These are phyloP conservation scores for Sebastes schlegelii DNA, from an alignment of 2,113 vertebrate species.

Conservation along the genomic window DNA sequence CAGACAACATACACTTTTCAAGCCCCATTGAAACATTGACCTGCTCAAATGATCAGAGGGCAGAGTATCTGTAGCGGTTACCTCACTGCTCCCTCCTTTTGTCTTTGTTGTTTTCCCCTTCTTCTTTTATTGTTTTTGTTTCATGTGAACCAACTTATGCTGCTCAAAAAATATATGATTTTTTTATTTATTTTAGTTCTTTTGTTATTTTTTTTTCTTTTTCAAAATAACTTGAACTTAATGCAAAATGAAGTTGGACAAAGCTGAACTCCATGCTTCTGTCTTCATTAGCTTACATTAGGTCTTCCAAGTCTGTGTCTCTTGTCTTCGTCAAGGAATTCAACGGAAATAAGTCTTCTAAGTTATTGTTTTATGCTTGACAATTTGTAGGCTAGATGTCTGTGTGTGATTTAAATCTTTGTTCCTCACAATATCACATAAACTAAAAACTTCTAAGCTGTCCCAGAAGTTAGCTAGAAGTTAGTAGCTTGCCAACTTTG, in stretches of 20 bases:
- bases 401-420: not conserved
- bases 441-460: not conserved
- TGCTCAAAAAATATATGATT: not conserved
- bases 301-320: not conserved
- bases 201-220: too few relatives aligned
- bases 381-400: not conserved
- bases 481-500: not conserved
- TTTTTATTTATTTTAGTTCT: not conserved
- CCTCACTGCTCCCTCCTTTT: conserved; percentile 9
- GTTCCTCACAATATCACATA: not conserved
- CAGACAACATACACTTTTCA: conserved; percentile 59
- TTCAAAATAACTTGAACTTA: not conserved
- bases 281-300: not conserved
- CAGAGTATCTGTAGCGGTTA: conserved; percentile 29
- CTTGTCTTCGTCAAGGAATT: not conserved
- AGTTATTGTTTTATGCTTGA: not conserved
- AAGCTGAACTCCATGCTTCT: not conserved
- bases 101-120: conserved; percentile 4
- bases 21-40: conserved; percentile 55
- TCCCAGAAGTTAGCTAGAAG: not conserved
- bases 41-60: conserved; percentile 52
- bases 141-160: conserved; percentile 1
- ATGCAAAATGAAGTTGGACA: not conserved
- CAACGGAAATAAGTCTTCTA: not conserved
- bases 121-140: not conserved